Evolutionary conservation across 2,888 invertebrate genomes (phyloP).

Genomic region (Psylliodes chrysocephalus): DNA sequence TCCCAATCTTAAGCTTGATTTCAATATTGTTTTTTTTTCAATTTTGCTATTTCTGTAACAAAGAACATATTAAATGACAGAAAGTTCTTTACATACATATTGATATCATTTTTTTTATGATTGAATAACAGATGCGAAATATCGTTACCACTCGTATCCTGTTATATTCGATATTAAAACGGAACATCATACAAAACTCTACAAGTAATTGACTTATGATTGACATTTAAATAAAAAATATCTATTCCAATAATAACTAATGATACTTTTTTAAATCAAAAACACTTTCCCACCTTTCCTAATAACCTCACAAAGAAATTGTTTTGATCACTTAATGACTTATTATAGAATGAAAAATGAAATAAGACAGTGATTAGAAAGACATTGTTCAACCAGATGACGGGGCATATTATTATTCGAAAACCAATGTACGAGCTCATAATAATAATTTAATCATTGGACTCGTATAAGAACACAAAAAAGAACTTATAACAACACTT

Average conservation of each 20-base stretch:
- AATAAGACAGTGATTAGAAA: slow-evolving; percentile 33
- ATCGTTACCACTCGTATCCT: too few species aligned
- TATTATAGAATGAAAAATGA: slow-evolving; percentile 32
- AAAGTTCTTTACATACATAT: too few species aligned
- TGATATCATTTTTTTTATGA: too few species aligned
- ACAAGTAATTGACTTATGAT: too few species aligned
- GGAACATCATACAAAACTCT: too few species aligned
- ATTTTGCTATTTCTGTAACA: too few species aligned
- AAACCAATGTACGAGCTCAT: slow-evolving; percentile 43
- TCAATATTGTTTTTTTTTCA: too few species aligned
- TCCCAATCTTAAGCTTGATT: too few species aligned
- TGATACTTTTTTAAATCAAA: slow-evolving; percentile 1
- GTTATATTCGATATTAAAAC: too few species aligned
- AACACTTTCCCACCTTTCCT: slow-evolving; percentile 15
- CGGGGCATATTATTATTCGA: slow-evolving; percentile 42
- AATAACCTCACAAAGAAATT: slow-evolving; percentile 22
- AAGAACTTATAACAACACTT: slow-evolving; percentile 48
- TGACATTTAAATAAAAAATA: neutral
- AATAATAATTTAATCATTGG: slow-evolving; percentile 52
- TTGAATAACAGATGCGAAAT: too few species aligned
- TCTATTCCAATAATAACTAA: slow-evolving; percentile 2
- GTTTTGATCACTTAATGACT: slow-evolving; percentile 32
- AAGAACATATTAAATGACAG: too few species aligned
- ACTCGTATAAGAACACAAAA: slow-evolving; percentile 40
- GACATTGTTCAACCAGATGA: slow-evolving; percentile 41